Base-by-base conservation (phyloP, 1,140 invertebrate species). In the Drosophila arawakana region DNA sequence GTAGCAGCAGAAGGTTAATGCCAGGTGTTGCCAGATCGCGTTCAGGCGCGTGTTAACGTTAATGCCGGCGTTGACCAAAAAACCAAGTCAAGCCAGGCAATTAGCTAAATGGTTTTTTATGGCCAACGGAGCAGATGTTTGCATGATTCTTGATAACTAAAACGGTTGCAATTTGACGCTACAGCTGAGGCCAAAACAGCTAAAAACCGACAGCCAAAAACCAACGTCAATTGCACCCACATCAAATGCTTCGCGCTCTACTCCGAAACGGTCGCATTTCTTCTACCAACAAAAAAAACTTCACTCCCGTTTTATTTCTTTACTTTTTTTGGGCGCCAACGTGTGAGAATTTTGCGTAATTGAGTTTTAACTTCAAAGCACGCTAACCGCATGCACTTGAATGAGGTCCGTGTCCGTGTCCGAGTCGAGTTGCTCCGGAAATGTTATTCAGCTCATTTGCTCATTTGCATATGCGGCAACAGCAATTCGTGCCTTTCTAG, bases 311-410 rank as follows among this genome's bases (percentile, higher is more conserved):
- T 7, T 6, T 0, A 39, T 65, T 37, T 35, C 3, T 21, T 49
- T 15, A 15, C 1, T 34, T 15, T 59, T 34, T 30, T 59, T 5
- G 50, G 47, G 80, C 76, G 85, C 74, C 71, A 89, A 89, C 84
- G 84, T 89, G 84, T 89, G 84, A 89, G 81, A 84, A 89, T 89
- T 89, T 89, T 84, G 77, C 74, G 85, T 89, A 89, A 89, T 89
- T 89, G 84, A 89, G 84, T 89, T 89, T 76, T 66, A 89, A 84
- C 84, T 89, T 89, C 84, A 89, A 89, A 88, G 84, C 81, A 72
- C 65, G 77, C 77, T 60, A 88, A 76, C 84, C 84, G 75, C 84
- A 89, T 89, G 80, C 84, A 89, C 77, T 89, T 60, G 67, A 81
- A 74, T 59, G 61, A 47, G 69, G 70, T 41, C 52, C 60, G 44